Evolutionary conservation across 2,113 vertebrate species (phyloP).

Genomic region (Apaloderma vittatum): DNA sequence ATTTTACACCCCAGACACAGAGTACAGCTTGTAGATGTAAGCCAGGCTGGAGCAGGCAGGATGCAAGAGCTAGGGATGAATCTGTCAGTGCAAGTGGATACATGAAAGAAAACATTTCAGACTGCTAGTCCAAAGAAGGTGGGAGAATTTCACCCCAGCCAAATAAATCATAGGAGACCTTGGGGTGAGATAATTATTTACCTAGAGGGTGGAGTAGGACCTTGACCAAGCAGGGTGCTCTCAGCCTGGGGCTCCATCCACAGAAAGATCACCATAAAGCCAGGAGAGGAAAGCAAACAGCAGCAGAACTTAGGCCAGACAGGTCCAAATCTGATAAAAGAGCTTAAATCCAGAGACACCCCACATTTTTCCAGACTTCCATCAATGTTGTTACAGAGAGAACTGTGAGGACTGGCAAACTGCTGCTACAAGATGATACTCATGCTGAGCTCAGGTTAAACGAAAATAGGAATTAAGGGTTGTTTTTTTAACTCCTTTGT

Average conservation of each 20-base stretch:
- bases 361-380: neutral
- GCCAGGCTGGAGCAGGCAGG: neutral
- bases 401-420: neutral
- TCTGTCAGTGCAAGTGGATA: neutral
- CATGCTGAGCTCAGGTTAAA: neutral
- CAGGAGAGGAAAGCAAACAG: neutral
- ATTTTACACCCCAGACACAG: neutral
- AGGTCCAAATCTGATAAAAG: neutral
- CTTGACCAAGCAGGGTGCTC: neutral
- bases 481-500: neutral
- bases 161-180: neutral
- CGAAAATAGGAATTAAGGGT: neutral
- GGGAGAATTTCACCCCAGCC: neutral
- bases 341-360: neutral
- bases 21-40: accelerated
- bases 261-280: neutral
- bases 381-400: neutral
- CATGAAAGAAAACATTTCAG: slow-evolving; percentile 13
- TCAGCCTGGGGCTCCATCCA: neutral
- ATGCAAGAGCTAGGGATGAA: neutral
- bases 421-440: neutral
- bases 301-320: neutral
- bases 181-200: neutral
- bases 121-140: neutral
- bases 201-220: neutral